Evolutionary conservation across 2,113 vertebrate genomes (phyloP).

Genomic region (Hydrolagus affinis): DNA sequence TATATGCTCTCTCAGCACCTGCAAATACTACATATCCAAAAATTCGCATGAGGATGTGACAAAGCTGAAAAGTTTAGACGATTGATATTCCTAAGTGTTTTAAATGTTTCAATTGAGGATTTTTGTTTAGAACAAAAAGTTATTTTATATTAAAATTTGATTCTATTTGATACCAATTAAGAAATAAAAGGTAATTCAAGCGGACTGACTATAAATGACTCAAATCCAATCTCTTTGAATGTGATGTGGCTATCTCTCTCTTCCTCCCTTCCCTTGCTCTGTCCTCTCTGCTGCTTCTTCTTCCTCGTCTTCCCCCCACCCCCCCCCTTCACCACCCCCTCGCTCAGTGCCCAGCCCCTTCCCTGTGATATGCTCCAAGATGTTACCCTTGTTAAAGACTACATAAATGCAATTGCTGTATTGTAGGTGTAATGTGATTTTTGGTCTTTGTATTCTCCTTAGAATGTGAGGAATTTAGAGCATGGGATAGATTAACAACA

Average conservation of each 20-base stretch:
- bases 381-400: no score
- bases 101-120: constrained; percentile 5
- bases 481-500: neutral
- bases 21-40: neutral
- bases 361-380: no score
- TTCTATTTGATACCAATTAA: constrained; percentile 16
- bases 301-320: no score
- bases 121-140: constrained; percentile 8
- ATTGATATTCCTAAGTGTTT: neutral
- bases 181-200: constrained; percentile 28
- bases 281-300: no score
- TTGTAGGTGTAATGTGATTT: no score
- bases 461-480: neutral
- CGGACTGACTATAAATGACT: constrained; percentile 1
- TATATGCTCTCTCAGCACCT: neutral
- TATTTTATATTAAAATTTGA: constrained; percentile 23
- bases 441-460: neutral
- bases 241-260: neutral
- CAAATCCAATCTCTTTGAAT: no score
- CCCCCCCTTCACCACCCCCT: no score
- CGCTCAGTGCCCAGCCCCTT: no score
- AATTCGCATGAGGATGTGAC: neutral
- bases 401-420: no score
- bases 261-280: no score
- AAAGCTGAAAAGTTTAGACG: neutral